Evolutionary conservation across 2,113 vertebrate species (phyloP), one percentile per base, ranked within the genome.

Genomic region (Notiomystis cincta): DNA sequence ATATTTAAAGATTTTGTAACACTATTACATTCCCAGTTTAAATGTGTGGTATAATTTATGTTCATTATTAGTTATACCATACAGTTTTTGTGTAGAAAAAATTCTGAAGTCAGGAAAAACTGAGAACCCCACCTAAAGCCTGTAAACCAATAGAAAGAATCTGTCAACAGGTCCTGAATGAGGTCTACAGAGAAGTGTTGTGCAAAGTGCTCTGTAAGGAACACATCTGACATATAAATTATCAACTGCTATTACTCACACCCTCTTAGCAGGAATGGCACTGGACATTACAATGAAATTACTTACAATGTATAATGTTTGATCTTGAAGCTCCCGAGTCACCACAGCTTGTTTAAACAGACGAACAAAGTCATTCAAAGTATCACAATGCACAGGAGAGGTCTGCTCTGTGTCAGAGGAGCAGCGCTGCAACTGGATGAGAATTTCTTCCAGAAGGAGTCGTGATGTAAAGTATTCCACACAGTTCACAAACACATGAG

Each of bases 261-360:
- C 7, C 4, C 13, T 77, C 47, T 31, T 30, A 75, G 75, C 13
- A 47, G 38, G 33, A 92, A 90, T 37, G 27, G 84, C 94, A 92
- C 44, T 10, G 16, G 71, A 81, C 21, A 81, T 24, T 42, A 21
- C 44, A 69, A 65, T 62, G 25, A 82, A 86, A 72, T 83, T 94
- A 98, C 99, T 99, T 97, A 99, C 99, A 92, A 99, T 98, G 97
- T 99, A 99, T 38, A 99, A 88, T 9, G 99, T 99, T 96, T 99
- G 98, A 86, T 98, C 94, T 54, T 97, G 97, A 94, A 96, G 98
- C 95, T 66, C 93, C 70, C 30, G 93, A 82, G 58, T 90, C 5
- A 33, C 57, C 75, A 97, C 73, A 72, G 98, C 95, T 96, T 98
- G 98, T 82, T 98, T 98, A 98, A 99, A 99, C 44, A 99, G 82